phyloP scores from a whole-genome alignment of 53 echinoderm and acorn worm genomes.

The Stichopus horrens region DNA sequence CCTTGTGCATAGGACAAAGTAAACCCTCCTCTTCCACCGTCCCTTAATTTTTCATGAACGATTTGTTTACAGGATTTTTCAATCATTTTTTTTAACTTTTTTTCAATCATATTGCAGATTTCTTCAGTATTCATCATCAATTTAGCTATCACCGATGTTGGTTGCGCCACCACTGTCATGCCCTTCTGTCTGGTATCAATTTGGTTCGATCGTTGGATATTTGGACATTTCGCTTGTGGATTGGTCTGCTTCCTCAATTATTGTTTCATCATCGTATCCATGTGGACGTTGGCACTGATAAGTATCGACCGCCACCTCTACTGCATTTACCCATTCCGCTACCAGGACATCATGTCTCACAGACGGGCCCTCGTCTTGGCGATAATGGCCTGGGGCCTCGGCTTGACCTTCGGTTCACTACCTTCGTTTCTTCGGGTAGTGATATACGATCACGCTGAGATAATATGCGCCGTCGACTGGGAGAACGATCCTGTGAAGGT shows the following conservation, averaged over 20 bases:
- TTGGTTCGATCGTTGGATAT: slow-evolving; percentile 65
- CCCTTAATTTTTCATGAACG: too few relatives aligned
- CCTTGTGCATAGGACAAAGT: too few relatives aligned
- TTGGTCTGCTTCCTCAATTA: slow-evolving; percentile 78
- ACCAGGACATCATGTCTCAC: slow-evolving; percentile 50
- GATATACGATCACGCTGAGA: slow-evolving; percentile 70
- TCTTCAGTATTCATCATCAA: slow-evolving; percentile 71
- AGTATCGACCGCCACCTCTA: slow-evolving; percentile 75
- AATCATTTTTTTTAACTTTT: too few relatives aligned
- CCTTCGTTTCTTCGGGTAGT: slow-evolving; percentile 64
- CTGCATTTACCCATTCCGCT: slow-evolving; percentile 73
- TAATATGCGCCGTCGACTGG: slow-evolving; percentile 84
- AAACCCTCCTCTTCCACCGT: too few relatives aligned
- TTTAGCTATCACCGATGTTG: slow-evolving; percentile 76
- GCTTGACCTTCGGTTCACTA: slow-evolving; percentile 58
- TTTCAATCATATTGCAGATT: slow-evolving; percentile 48
- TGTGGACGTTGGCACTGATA: slow-evolving; percentile 77
- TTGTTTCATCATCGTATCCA: slow-evolving; percentile 87
- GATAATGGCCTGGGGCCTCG: slow-evolving; percentile 54
- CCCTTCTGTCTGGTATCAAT: slow-evolving; percentile 68
- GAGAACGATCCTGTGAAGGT: slow-evolving; percentile 58
- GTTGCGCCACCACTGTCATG: slow-evolving; percentile 75
- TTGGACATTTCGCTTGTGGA: slow-evolving; percentile 62
- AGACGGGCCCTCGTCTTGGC: slow-evolving; percentile 46
- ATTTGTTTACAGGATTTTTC: too few relatives aligned